Evolutionary conservation across 1,140 invertebrate species (phyloP), one percentile per base, ranked within the genome.

Genomic region (Hermatobates lingyangjiaoensis): DNA sequence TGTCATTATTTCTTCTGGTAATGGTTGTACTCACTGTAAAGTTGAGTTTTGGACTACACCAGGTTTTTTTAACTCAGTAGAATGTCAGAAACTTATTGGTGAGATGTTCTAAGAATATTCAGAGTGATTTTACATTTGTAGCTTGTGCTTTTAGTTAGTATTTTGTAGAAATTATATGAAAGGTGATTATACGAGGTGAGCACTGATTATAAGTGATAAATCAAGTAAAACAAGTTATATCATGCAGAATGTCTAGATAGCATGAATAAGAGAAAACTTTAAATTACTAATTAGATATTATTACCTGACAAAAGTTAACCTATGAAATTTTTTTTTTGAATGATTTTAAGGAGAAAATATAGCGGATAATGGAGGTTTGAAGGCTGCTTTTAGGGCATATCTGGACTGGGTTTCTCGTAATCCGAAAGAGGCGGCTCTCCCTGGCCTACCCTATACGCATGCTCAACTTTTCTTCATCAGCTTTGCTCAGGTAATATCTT

Each of bases 381-480:
- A 91, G 62, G 88, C 88, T 1, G 85, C 89, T 0, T 93, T 81
- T 65, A 79, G 89, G 69, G 90, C 89, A 2, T 95, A 91, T 60
- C 57, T 82, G 34, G 73, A 75, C 26, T 80, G 69, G 69, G 18
- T 54, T 53, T 21, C 27, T 25, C 26, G 38, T 30, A 53, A 70
- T 58, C 66, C 65, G 45, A 68, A 73, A 59, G 74, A 79, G 45
- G 60, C 73, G 25, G 70, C 76, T 12, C 68, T 92, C 20, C 88
- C 90, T 0, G 89, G 87, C 3, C 64, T 93, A 2, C 77, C 83
- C 58, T 68, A 87, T 27, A 87, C 80, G 1, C 85, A 91, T 65
- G 71, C 79, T n/a, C 88, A 93, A 63, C 68, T 93, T 34, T 95
- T 95, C 65, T 95, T 93, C 60, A 69, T 95, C 15, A 86, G 85